Base-by-base conservation (phyloP, 53 echinoderm and acorn worm species). In the Echinometra lucunter region DNA sequence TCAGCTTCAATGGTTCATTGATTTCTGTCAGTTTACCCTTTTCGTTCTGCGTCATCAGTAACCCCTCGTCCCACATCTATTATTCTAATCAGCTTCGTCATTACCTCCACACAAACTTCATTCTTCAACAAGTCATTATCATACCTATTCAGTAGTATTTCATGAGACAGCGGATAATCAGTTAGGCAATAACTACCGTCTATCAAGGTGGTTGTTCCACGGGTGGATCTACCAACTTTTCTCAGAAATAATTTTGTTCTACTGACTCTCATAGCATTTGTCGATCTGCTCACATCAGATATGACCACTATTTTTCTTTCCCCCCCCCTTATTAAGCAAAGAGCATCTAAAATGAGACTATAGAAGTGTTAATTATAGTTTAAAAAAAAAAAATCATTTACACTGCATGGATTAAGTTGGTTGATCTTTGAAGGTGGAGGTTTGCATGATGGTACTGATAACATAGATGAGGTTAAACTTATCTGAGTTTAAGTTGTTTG, bases 1-100 rank as follows among this genome's bases (percentile, higher is more conserved):
- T 78, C 78, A 78, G n/a, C 35, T 21, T 49, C 53, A 85, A 53
- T 53, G 53, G 27, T 49, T 85, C 85, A 85, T 85, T 85, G 85
- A 85, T 85, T 85, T 85, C 30, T 85, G 45, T 85, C 47, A 85
- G 21, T n/a, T 10, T 12, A 85, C 15, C 27, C 32, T 28, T 49
- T 28, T 49, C 23, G 49, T 49, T 25, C 49, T 49, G 3, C 12
- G 19, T 10, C 49, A 85, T 53, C 85, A 85, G 49, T 85, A 47
- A 10, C 16, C 21, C n/a, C 30, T 37, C 3, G 85, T 53, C 25
- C 18, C 85, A 47, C 45, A 2, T 47, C 85, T 47, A 85, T 85
- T 85, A 37, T 74, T 13, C 47, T 5, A 45, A 49, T 85, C 49
- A 45, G 27, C 85, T 23, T 85, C 85, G 47, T 85, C 85, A 85